These are phyloP conservation scores for Cnemophilus loriae DNA, from an alignment of 2,113 vertebrate species.

Conservation along the genomic window DNA sequence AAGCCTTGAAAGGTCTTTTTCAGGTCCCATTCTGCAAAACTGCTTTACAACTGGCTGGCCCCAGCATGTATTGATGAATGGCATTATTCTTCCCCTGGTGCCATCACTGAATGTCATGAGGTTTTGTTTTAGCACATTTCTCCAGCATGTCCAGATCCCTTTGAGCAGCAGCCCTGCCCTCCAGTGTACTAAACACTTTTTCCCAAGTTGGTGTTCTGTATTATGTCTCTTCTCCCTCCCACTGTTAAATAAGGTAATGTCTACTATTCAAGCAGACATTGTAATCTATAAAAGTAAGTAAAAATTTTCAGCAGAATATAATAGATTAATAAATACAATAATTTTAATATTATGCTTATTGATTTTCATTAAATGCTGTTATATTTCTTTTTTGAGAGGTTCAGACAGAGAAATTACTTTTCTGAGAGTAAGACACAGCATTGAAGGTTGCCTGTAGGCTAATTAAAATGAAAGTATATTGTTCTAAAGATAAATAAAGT, in stretches of 20 bases:
- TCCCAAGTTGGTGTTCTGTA: neutral
- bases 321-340: neutral
- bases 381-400: neutral
- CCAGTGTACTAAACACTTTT: neutral
- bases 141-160: neutral
- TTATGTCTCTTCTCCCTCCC: neutral
- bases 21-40: neutral
- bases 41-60: neutral
- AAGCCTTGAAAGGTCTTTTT: neutral
- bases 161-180: neutral
- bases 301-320: neutral
- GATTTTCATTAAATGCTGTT: neutral
- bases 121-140: neutral
- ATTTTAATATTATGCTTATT: neutral
- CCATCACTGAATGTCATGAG: accelerated
- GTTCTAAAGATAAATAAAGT: neutral
- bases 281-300: neutral
- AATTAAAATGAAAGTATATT: neutral
- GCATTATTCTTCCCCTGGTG: accelerated
- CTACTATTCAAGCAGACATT: neutral
- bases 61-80: neutral
- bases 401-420: neutral
- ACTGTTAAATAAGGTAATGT: neutral
- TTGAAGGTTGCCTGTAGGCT: neutral
- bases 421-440: neutral